Base-by-base conservation (phyloP, 1,140 invertebrate genomes). In the Dryas iulia region DNA sequence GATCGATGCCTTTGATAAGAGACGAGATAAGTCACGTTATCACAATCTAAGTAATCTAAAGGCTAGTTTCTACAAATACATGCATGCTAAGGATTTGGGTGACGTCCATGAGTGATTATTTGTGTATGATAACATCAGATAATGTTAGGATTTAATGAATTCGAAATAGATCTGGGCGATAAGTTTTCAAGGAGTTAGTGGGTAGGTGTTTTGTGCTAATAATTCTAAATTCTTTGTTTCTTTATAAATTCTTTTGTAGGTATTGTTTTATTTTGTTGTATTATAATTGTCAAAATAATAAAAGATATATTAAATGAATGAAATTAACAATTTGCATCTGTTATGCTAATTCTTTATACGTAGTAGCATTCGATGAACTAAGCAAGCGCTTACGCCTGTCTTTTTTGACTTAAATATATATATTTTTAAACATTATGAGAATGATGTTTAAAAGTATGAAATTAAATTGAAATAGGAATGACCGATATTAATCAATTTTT, bases 1-100 rank as follows among this genome's bases (percentile, higher is more conserved):
- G 74, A 76, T 73, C 69, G 74, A 76, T 76, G 69, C 6, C 56
- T 65, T 59, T 25, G 58, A 71, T 73, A 68, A 47, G 7, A 1
- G 12, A 8, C 39, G 12, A 3, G 39, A 47, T 47, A 47, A 47
- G 39, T 47, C 39, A 47, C 39, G 0, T 21, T 47, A 47, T 47
- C 39, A 47, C 39, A 47, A 47, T 47, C 39, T 47, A 10, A 14
- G 7, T 47, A 47, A 47, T 47, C 39, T 47, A 47, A 21, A 47
- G 39, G 39, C 39, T 47, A 47, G 3, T 18, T 47, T 18, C 21
- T 2, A 47, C 14, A 47, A 18, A 47, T 18, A 47, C 39, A 47
- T 21, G 3, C 39, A 47, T 10, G 21, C 39, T 47, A 7, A 23
- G 68, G 68, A 65, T 70, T 70, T 65, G 62, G 10, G 12, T 62